Percentiles rank a stretch among this genome's conserved stretches.
Evolutionary conservation across 2,888 invertebrate species (phyloP).

Genomic region (Syrphus vitripennis): DNA sequence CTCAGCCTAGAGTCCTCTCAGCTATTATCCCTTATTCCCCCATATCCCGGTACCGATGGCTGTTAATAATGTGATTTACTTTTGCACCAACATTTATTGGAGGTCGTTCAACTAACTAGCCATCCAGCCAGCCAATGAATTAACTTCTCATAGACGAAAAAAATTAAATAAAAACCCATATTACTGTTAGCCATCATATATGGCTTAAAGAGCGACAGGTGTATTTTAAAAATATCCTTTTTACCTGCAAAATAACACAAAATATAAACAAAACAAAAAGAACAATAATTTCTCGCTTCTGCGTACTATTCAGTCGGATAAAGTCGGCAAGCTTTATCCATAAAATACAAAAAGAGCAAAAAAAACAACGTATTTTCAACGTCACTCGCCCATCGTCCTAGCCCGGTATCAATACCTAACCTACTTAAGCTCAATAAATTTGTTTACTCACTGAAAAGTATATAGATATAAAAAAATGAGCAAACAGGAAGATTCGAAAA

Average conservation of each 20-base stretch:
- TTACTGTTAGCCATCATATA: not conserved
- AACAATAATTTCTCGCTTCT: slow-evolving; percentile 27
- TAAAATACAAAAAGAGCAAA: too few relatives aligned
- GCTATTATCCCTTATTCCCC: not conserved
- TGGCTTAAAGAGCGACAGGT: slow-evolving; percentile 41
- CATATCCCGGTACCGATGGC: not conserved
- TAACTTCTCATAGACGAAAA: not conserved
- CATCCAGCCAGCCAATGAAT: not conserved
- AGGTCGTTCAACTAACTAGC: slow-evolving; percentile 13
- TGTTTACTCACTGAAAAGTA: not conserved
- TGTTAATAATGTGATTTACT: slow-evolving; percentile 14
- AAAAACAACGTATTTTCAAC: not conserved
- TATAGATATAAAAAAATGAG: not conserved
- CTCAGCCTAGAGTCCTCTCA: not conserved
- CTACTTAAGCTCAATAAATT: not conserved
- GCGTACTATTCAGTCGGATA: slow-evolving; percentile 36
- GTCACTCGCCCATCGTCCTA: not conserved
- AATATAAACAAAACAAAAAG: not conserved
- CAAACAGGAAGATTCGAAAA: not conserved
- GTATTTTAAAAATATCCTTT: slow-evolving; percentile 13
- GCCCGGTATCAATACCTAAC: not conserved
- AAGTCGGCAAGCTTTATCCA: slow-evolving; percentile 50
- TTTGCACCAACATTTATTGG: not conserved
- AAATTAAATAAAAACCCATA: not conserved
- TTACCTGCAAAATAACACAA: not conserved